Conservation (phyloP, 2,888 invertebrate species). For the Plagodis pulveraria region DNA sequence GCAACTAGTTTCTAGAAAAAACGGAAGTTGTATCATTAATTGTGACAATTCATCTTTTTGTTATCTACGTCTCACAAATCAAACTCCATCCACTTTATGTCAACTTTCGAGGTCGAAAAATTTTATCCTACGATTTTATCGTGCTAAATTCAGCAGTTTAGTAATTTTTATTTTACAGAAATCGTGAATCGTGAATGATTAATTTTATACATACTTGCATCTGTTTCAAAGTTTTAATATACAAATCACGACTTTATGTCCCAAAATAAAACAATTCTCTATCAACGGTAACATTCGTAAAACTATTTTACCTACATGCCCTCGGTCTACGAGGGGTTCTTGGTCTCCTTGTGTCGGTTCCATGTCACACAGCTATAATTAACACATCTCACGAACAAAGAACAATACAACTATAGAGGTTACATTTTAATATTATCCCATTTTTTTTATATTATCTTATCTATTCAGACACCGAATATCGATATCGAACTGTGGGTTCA, state of each 20-base stretch:
- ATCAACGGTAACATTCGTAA: not conserved
- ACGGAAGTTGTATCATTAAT: constrained; percentile 2
- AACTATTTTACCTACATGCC: constrained; percentile 57
- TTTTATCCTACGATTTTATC: not conserved
- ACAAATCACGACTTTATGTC: not conserved
- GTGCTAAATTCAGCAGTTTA: not conserved
- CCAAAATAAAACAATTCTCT: not conserved
- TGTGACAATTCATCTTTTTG: too few relatives aligned
- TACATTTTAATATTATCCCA: too few relatives aligned
- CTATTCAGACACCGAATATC: not conserved
- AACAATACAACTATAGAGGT: too few relatives aligned
- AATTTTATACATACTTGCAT: constrained; percentile 1
- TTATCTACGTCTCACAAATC: too few relatives aligned
- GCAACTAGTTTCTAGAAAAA: not conserved
- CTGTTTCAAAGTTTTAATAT: not conserved
- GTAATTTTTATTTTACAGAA: not conserved
- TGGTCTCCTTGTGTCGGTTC: constrained; percentile 34
- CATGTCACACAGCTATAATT: constrained; percentile 14
- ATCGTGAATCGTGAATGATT: not conserved
- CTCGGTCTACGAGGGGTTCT: constrained; percentile 49
- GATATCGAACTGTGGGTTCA: too few relatives aligned
- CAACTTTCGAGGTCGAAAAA: too few relatives aligned
- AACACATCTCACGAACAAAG: constrained; percentile 19
- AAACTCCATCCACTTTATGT: too few relatives aligned
- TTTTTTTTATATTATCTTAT: constrained; percentile 3